phyloP scores from a whole-genome alignment of 1,140 invertebrate genomes.

The Cephus cinctus region DNA sequence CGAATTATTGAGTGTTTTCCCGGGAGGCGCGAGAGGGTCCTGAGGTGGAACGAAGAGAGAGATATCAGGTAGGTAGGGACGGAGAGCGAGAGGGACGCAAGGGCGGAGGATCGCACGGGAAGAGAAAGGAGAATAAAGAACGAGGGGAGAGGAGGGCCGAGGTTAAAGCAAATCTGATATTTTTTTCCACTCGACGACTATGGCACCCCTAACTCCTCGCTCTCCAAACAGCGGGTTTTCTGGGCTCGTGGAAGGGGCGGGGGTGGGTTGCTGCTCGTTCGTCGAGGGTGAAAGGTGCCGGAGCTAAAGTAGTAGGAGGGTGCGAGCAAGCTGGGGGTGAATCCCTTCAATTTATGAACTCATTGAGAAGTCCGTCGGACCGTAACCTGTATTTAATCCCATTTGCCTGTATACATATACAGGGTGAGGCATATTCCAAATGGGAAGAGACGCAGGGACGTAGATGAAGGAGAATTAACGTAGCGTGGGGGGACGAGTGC shows the following conservation, averaged over 20 bases:
- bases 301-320: constrained; percentile 16
- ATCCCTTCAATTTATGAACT: constrained; percentile 29
- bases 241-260: not conserved
- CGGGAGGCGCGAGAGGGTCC: too few species aligned
- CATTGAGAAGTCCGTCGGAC: constrained; percentile 26
- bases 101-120: too few species aligned
- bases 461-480: not conserved
- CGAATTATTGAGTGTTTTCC: too few species aligned
- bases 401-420: not conserved
- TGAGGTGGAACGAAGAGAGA: too few species aligned
- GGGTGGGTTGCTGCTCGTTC: constrained; percentile 5
- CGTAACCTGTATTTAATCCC: constrained; percentile 19
- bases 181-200: constrained; percentile 20
- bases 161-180: constrained; percentile 29
- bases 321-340: constrained; percentile 21
- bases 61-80: too few species aligned
- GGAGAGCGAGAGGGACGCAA: too few species aligned
- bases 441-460: not conserved
- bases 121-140: too few species aligned
- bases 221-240: constrained; percentile 15
- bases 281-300: constrained; percentile 20
- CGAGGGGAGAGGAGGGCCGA: not conserved
- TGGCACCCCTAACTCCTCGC: constrained; percentile 8
- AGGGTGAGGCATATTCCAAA: too few species aligned
- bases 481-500: too few species aligned